Percentiles rank a stretch among this genome's conserved stretches.
Conservation (phyloP, 2,113 vertebrate species). For the Albula glossodonta region DNA sequence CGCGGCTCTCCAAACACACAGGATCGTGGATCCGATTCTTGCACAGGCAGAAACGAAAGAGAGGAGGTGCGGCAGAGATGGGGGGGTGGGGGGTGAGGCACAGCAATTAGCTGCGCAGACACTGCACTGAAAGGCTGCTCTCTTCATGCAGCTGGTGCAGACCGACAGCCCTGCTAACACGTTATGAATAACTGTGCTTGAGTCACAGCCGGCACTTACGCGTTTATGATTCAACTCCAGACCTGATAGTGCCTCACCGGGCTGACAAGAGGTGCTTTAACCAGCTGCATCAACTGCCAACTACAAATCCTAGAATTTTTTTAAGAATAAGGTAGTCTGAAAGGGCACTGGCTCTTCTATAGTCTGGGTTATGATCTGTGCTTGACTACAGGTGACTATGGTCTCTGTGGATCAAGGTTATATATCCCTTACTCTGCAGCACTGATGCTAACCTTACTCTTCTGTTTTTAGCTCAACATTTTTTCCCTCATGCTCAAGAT, state of each 20-base stretch:
- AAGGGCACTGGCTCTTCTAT: neutral
- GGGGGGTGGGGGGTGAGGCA: too few relatives aligned
- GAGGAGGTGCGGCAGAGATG: too few relatives aligned
- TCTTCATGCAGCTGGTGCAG: neutral
- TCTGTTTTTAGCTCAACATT: neutral
- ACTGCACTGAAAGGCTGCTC: neutral
- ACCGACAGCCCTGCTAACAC: neutral
- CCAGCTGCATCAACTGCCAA: too few relatives aligned
- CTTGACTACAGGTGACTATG: neutral
- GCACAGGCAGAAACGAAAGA: neutral
- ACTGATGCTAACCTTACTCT: neutral
- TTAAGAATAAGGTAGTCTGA: neutral
- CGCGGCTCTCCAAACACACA: neutral
- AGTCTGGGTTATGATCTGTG: neutral
- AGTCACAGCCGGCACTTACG: too few relatives aligned
- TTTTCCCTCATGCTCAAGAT: neutral
- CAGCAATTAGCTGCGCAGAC: neutral
- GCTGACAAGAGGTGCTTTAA: too few relatives aligned
- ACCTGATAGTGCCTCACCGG: too few relatives aligned
- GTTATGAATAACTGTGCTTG: too few relatives aligned
- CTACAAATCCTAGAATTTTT: neutral
- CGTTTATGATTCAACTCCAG: too few relatives aligned
- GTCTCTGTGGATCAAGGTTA: neutral
- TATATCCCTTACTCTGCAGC: neutral
- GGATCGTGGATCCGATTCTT: neutral